Evolutionary conservation across 2,888 invertebrate genomes (phyloP), one percentile per base, ranked within the genome.

Genomic region (Lypha dubia): DNA sequence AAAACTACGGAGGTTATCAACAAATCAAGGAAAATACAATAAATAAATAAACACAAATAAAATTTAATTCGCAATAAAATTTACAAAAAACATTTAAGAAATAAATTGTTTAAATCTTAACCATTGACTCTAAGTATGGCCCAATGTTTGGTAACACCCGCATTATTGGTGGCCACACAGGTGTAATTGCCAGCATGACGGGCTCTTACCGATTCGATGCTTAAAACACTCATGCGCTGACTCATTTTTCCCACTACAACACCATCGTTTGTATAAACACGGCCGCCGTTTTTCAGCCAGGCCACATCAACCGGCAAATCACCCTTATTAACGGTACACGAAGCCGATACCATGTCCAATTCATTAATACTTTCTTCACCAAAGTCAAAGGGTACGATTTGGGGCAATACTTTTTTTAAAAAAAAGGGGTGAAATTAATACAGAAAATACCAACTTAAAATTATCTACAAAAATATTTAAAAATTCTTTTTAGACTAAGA

Each of bases 231-330:
- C 56, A 94, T 93, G 91, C 94, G 93, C 89, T 94, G 94, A 86
- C 94, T 95, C 74, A 93, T 94, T 60, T 93, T 93, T 11, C 93
- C 91, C 32, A 93, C 92, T 15, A 93, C 92, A 76, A 95, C 93
- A 63, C 95, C 94, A 82, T 92, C 92, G 85, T 93, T 93, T 86
- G 93, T 93, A 58, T 89, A 91, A 46, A 92, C 88, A 83, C 93
- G 91, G 71, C 89, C 90, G 46, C 93, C 93, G 88, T 94, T 93
- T 87, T 93, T 93, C 6, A 93, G 94, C 96, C 97, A 97, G 62
- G 93, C 93, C 79, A 97, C 95, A 87, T 94, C 94, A 86, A 97
- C 93, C 35, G 97, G 97, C 87, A 95, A 91, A 91, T 97, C 97
- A 58, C 97, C 96, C 91, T 96, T 95, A 87, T 94, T 94, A 20